Conservation (phyloP, 1,140 invertebrate species). For the Littorina saxatilis region DNA sequence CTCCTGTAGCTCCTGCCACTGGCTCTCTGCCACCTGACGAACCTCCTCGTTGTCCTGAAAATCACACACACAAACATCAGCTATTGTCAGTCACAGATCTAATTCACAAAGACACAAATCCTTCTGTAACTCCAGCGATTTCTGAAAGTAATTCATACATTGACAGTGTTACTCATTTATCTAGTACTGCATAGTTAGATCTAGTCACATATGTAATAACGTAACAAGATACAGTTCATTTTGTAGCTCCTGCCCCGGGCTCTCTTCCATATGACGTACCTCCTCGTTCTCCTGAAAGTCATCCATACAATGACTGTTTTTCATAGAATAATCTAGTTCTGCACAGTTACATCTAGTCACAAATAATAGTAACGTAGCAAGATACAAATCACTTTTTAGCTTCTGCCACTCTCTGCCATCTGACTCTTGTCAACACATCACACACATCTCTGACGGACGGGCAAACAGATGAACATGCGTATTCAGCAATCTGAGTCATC, state of each 20-base stretch:
- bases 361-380: no score
- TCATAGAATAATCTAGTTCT: no score
- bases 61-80: background rate
- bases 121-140: constrained; percentile 46
- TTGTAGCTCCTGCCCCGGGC: constrained; percentile 56
- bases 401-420: constrained; percentile 52
- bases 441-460: no score
- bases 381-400: constrained; percentile 52
- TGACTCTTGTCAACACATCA: no score
- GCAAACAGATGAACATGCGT: no score
- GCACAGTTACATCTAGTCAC: no score
- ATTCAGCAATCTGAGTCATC: no score
- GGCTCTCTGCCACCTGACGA: constrained; percentile 17
- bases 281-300: constrained; percentile 38
- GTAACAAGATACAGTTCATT: constrained; percentile 58
- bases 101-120: constrained; percentile 51
- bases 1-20: constrained; percentile 56
- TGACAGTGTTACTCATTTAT: no score
- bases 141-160: constrained; percentile 35
- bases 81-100: no score
- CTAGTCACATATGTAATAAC: no score
- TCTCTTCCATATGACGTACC: constrained; percentile 16
- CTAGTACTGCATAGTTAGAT: no score
- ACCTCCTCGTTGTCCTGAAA: constrained; percentile 38
- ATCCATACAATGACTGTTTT: constrained; percentile 4